Percentiles rank a stretch among this genome's conserved stretches.
These are phyloP conservation scores for Ceratothoa steindachneri DNA, from an alignment of 2,888 invertebrate genomes.

Conservation along the genomic window DNA sequence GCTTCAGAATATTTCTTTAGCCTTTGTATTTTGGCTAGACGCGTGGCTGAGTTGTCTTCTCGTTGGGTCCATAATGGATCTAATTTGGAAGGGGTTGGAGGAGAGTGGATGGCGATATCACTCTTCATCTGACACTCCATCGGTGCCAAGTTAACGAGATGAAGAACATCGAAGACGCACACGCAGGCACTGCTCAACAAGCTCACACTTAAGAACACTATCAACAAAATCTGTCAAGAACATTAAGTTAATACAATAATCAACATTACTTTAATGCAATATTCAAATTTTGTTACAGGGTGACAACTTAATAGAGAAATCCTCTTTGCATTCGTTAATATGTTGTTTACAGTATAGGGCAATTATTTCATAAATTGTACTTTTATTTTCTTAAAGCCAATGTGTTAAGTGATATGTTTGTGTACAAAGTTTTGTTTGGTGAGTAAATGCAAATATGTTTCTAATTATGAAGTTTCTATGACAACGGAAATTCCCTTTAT, in stretches of 20 bases:
- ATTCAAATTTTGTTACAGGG: too few relatives aligned
- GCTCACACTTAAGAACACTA: not conserved
- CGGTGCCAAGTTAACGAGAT: not conserved
- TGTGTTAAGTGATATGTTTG: too few relatives aligned
- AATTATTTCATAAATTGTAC: too few relatives aligned
- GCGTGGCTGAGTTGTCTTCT: not conserved
- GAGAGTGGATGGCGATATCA: not conserved
- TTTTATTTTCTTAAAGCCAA: too few relatives aligned
- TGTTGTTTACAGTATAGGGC: too few relatives aligned
- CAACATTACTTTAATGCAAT: too few relatives aligned
- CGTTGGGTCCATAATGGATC: not conserved
- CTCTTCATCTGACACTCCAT: not conserved
- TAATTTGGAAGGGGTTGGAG: not conserved
- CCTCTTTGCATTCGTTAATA: too few relatives aligned
- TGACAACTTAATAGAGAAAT: too few relatives aligned
- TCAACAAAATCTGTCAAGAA: not conserved
- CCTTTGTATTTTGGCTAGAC: not conserved
- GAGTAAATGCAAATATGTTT: too few relatives aligned
- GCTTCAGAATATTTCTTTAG: not conserved
- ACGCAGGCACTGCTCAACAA: not conserved
- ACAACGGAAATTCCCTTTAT: too few relatives aligned
- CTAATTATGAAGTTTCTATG: too few relatives aligned
- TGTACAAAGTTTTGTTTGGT: too few relatives aligned
- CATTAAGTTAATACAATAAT: not conserved
- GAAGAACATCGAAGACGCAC: not conserved